Conservation (phyloP, 64 coral and sea anemone genomes). For the Trachythela sp. region DNA sequence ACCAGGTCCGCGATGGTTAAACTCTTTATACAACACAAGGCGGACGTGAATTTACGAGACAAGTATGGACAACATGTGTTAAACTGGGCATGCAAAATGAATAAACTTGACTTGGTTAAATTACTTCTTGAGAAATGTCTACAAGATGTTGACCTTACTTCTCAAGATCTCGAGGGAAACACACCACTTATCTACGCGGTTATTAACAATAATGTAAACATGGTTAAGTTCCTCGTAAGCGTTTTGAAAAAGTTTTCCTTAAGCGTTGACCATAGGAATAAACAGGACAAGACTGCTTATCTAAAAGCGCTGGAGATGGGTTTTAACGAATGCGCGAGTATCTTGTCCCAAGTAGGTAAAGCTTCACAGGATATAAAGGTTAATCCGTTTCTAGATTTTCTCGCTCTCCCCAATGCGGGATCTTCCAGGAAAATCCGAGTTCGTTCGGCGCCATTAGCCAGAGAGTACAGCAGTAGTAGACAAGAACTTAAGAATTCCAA, state of each 20-base stretch:
- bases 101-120: constrained; percentile 66
- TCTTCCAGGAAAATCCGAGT: background rate
- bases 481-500: background rate
- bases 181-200: constrained; percentile 83
- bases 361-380: constrained; percentile 71
- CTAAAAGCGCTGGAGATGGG: constrained; percentile 65
- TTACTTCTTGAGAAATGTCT: constrained; percentile 61
- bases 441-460: background rate
- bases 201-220: constrained; percentile 43
- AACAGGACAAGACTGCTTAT: constrained; percentile 83
- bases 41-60: constrained; percentile 73
- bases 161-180: constrained; percentile 68
- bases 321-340: constrained; percentile 49
- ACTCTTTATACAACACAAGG: constrained; percentile 72
- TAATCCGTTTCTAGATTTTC: constrained; percentile 91
- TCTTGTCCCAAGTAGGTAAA: constrained; percentile 55
- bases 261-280: constrained; percentile 72
- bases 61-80: constrained; percentile 62
- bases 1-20: constrained; percentile 69
- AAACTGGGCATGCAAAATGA: constrained; percentile 55
- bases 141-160: constrained; percentile 75
- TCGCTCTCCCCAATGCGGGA: background rate
- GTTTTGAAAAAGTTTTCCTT: constrained; percentile 74
- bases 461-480: background rate
- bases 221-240: constrained; percentile 61